A percentile compares a stretch with the other conserved stretches of the same genome.
Evolutionary conservation across 2,888 invertebrate species (phyloP).

Genomic region (Eupelmus urozonus): DNA sequence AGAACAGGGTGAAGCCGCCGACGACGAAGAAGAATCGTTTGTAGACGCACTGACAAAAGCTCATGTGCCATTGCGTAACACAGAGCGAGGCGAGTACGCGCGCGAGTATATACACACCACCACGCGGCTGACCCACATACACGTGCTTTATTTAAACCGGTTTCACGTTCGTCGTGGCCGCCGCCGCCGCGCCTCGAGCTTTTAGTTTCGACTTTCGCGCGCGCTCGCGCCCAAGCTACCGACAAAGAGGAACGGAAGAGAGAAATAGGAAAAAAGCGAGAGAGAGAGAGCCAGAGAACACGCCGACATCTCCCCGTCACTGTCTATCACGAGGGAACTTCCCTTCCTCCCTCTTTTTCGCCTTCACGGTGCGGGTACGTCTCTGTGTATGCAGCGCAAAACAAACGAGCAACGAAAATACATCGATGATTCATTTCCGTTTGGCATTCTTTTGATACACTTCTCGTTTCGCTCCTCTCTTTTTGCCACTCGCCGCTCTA

Average conservation of each 20-base stretch:
- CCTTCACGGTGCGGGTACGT: too few species aligned
- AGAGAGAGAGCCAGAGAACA: slow-evolving; percentile 3
- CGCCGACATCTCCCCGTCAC: slow-evolving; percentile 49
- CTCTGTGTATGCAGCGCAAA: slow-evolving; percentile 3
- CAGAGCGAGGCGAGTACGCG: not conserved
- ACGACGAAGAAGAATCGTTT: slow-evolving; percentile 24
- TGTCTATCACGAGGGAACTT: slow-evolving; percentile 53
- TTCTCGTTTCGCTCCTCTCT: not conserved
- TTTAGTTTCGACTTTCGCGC: slow-evolving; percentile 71
- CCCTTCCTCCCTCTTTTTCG: not conserved
- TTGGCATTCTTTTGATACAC: slow-evolving; percentile 45
- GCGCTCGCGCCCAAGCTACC: slow-evolving; percentile 34
- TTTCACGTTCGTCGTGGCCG: slow-evolving; percentile 70
- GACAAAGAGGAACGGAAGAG: slow-evolving; percentile 26
- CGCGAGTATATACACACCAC: slow-evolving; percentile 57
- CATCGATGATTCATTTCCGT: slow-evolving; percentile 54
- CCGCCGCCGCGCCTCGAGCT: slow-evolving; percentile 64
- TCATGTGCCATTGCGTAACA: slow-evolving; percentile 67
- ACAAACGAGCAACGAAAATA: slow-evolving; percentile 48
- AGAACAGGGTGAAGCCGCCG: too few species aligned
- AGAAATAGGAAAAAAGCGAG: slow-evolving; percentile 8
- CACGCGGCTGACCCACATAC: slow-evolving; percentile 76
- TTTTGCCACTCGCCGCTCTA: not conserved
- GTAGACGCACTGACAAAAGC: slow-evolving; percentile 60
- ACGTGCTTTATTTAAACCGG: slow-evolving; percentile 77